Evolutionary conservation across 2,888 invertebrate genomes (phyloP).

Genomic region (Rhodophaea formosa): DNA sequence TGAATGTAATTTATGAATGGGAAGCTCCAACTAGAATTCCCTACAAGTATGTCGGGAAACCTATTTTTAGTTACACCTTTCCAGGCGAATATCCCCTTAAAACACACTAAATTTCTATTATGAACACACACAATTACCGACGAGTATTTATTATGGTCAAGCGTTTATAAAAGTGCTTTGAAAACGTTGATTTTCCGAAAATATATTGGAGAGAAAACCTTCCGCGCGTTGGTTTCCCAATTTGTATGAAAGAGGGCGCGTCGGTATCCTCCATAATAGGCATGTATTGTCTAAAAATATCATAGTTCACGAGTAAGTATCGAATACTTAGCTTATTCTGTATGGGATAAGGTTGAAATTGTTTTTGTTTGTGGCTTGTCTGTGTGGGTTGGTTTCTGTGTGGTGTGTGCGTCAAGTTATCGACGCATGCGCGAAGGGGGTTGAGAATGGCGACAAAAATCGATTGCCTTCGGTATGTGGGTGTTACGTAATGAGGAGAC

Average conservation of each 20-base stretch:
- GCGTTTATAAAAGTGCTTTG: constrained; percentile 41
- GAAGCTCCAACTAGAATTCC: constrained; percentile 54
- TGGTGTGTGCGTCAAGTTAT: constrained; percentile 56
- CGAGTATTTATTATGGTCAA: constrained; percentile 35
- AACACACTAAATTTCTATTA: constrained; percentile 30
- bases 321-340: constrained; percentile 31
- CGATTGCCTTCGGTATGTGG: constrained; percentile 71
- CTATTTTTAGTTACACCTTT: constrained; percentile 63
- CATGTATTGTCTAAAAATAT: constrained; percentile 77
- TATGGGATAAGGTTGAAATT: constrained; percentile 30
- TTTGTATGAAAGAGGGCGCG: constrained; percentile 78
- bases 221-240: constrained; percentile 64
- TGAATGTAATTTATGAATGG: constrained; percentile 75
- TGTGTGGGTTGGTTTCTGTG: constrained; percentile 43
- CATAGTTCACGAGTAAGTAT: constrained; percentile 30
- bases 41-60: constrained; percentile 51
- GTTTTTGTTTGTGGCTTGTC: constrained; percentile 28
- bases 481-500: constrained; percentile 73
- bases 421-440: constrained; percentile 63
- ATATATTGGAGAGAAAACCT: constrained; percentile 66
- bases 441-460: constrained; percentile 67
- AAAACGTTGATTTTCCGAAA: constrained; percentile 62
- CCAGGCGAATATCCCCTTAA: constrained; percentile 26
- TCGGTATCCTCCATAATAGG: constrained; percentile 60
- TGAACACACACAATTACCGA: constrained; percentile 41